Evolutionary conservation across 1,140 invertebrate species (phyloP).

Genomic region (Drosophila pseudoananassae): DNA sequence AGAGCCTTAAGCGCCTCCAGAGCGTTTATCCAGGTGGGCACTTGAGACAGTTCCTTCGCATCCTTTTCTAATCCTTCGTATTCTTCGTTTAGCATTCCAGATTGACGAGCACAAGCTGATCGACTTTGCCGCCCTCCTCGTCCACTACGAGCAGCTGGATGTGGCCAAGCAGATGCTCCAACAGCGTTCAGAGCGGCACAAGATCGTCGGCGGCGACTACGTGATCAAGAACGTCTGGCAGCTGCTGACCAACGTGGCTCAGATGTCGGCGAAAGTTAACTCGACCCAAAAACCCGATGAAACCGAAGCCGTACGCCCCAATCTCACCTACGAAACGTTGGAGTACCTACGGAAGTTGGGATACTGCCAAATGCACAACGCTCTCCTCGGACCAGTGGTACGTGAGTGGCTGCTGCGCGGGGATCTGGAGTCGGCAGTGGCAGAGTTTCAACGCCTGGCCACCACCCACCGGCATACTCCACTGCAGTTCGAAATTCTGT

Average conservation of each 20-base stretch:
- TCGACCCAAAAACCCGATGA: slow-evolving; percentile 6
- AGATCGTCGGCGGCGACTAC: slow-evolving; percentile 54
- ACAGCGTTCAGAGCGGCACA: slow-evolving; percentile 46
- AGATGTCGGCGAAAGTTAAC: slow-evolving; percentile 25
- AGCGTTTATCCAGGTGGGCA: slow-evolving; percentile 63
- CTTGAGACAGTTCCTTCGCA: neutral
- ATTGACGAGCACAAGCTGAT: slow-evolving; percentile 85
- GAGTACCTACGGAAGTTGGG: slow-evolving; percentile 77
- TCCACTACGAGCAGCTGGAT: slow-evolving; percentile 79
- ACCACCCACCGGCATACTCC: slow-evolving; percentile 84
- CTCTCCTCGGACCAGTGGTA: slow-evolving; percentile 84
- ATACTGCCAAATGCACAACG: slow-evolving; percentile 84
- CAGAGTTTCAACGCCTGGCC: slow-evolving; percentile 74
- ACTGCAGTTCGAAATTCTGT: slow-evolving; percentile 85
- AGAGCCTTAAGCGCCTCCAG: slow-evolving; percentile 66
- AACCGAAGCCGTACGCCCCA: neutral
- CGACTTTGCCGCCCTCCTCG: slow-evolving; percentile 84
- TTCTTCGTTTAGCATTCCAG: slow-evolving; percentile 68
- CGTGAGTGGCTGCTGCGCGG: slow-evolving; percentile 82
- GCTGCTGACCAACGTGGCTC: slow-evolving; percentile 83
- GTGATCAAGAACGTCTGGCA: slow-evolving; percentile 83
- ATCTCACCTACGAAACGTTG: slow-evolving; percentile 62
- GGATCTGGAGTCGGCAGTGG: slow-evolving; percentile 81
- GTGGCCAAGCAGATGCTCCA: slow-evolving; percentile 83
- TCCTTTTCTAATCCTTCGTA: neutral